Conservation (phyloP, 1,140 invertebrate genomes). For the Drosophila pallidifrons region DNA sequence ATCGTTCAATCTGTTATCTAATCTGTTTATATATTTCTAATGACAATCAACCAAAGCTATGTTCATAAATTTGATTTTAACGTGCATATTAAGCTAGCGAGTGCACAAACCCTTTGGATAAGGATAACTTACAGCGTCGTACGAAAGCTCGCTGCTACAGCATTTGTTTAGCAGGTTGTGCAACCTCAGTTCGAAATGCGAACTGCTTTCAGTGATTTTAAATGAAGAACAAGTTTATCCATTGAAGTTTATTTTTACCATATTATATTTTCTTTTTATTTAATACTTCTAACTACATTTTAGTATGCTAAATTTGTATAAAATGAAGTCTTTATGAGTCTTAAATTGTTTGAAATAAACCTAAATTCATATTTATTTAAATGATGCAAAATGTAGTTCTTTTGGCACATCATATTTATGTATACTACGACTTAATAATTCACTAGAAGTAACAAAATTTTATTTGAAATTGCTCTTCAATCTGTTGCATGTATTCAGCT, state of each 20-base stretch:
- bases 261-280: no score
- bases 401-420: no score
- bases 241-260: no score
- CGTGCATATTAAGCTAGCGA: conserved; percentile 15
- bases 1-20: no score
- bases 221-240: not conserved
- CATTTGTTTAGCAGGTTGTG: not conserved
- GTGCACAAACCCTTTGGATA: conserved; percentile 23
- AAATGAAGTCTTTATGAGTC: no score
- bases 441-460: not conserved
- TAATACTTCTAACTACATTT: no score
- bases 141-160: conserved; percentile 29
- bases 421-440: no score
- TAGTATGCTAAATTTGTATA: no score
- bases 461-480: not conserved
- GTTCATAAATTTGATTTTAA: not conserved
- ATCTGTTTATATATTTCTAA: no score
- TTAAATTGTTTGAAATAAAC: no score
- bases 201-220: not conserved
- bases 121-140: not conserved
- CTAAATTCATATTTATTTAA: no score
- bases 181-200: not conserved
- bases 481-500: not conserved
- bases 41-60: not conserved
- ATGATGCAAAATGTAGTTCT: no score